phyloP scores from a whole-genome alignment of 2,797 vertebrate genomes.

The Tamandua tetradactyla region DNA sequence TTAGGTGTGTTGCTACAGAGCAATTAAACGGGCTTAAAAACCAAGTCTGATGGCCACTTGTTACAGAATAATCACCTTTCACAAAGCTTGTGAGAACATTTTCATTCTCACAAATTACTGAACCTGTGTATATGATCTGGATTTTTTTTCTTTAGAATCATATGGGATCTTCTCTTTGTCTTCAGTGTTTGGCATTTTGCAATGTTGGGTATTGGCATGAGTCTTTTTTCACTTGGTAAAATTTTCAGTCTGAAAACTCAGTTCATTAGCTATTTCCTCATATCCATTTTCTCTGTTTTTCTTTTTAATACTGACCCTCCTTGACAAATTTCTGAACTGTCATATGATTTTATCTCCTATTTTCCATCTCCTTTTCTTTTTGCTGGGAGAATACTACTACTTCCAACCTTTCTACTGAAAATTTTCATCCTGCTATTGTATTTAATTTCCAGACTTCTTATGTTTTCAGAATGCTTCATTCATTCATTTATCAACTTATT shows the following conservation, averaged over 20 bases:
- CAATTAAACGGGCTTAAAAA: neutral
- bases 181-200: neutral
- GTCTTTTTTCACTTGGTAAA: slow-evolving; percentile 1
- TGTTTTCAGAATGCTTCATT: neutral
- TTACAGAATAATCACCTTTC: neutral
- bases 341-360: neutral
- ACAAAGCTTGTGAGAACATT: neutral
- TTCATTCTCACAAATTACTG: neutral
- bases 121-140: neutral
- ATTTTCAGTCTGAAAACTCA: slow-evolving; percentile 18
- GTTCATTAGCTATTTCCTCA: neutral
- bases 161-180: neutral
- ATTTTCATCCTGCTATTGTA: neutral
- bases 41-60: neutral
- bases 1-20: neutral
- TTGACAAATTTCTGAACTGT: neutral
- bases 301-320: neutral
- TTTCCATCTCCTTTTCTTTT: slow-evolving; percentile 23
- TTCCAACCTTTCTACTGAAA: neutral
- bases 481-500: too few relatives aligned
- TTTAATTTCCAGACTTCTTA: slow-evolving; percentile 25
- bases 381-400: neutral
- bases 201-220: neutral
- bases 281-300: neutral
- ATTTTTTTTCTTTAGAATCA: neutral